A percentile compares a stretch with the other conserved stretches of the same genome.
These are phyloP conservation scores for Andrena flavipes DNA, from an alignment of 2,888 invertebrate genomes.

Conservation along the genomic window DNA sequence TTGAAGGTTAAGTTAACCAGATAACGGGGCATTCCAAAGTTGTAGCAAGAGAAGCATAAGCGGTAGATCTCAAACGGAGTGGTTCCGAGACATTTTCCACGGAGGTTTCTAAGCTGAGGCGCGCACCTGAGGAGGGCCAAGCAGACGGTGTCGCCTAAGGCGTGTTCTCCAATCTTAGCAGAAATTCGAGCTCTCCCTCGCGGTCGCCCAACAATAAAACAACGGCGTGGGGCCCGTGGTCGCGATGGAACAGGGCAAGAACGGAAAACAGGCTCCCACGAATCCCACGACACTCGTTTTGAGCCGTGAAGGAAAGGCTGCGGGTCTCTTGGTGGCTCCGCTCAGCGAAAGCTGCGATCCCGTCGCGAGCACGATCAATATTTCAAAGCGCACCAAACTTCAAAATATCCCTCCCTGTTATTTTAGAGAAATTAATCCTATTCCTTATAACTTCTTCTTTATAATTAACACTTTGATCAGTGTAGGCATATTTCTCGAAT, in stretches of 20 bases:
- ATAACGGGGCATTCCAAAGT: neutral
- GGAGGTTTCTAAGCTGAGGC: slow-evolving; percentile 33
- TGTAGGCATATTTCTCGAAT: too few relatives aligned
- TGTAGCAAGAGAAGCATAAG: neutral
- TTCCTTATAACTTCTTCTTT: too few relatives aligned
- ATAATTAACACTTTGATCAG: too few relatives aligned
- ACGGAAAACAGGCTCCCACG: slow-evolving; percentile 78
- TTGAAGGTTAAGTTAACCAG: neutral
- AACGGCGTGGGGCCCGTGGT: slow-evolving; percentile 67
- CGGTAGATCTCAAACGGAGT: neutral
- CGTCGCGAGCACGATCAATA: slow-evolving; percentile 48
- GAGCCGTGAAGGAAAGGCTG: slow-evolving; percentile 75
- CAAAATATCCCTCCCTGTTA: too few relatives aligned
- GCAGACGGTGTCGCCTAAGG: slow-evolving; percentile 59
- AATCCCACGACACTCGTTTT: slow-evolving; percentile 76
- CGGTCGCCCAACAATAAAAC: slow-evolving; percentile 70
- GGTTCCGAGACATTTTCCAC: slow-evolving; percentile 31
- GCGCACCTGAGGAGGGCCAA: slow-evolving; percentile 49
- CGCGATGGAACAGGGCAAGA: slow-evolving; percentile 73
- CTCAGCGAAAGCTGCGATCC: slow-evolving; percentile 48
- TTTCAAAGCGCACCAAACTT: neutral
- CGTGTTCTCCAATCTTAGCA: slow-evolving; percentile 66
- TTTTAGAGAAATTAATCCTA: too few relatives aligned
- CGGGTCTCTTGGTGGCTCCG: slow-evolving; percentile 68
- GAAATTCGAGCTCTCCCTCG: slow-evolving; percentile 72